These are phyloP conservation scores for Tenodera sinensis DNA, from an alignment of 2,888 invertebrate genomes.

Conservation along the genomic window DNA sequence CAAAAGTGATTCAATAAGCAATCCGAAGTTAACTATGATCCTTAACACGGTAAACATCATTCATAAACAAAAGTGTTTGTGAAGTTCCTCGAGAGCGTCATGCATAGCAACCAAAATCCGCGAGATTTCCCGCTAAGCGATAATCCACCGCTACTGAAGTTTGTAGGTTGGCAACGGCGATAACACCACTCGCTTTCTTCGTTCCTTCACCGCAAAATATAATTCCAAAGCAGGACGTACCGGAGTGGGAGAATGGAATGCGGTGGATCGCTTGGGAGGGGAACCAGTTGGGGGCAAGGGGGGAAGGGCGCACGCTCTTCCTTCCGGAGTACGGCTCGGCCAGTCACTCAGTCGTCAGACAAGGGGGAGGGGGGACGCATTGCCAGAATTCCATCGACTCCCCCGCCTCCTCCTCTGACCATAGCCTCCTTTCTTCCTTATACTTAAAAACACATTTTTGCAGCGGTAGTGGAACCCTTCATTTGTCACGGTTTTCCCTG, in stretches of 20 bases:
- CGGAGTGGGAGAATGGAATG: not conserved
- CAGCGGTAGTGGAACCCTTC: not conserved
- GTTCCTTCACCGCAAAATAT: not conserved
- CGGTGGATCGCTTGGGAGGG: not conserved
- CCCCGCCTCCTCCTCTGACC: not conserved
- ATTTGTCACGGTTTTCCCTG: not conserved
- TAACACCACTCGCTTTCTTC: not conserved
- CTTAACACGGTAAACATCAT: no score
- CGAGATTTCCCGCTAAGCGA: not conserved
- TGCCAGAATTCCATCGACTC: conserved; percentile 3
- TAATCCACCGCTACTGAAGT: not conserved
- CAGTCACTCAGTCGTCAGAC: not conserved
- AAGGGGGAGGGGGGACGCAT: not conserved
- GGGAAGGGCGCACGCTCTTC: not conserved
- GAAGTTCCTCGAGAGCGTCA: no score
- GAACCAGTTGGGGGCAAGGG: not conserved
- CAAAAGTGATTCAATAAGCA: no score
- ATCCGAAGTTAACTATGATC: no score
- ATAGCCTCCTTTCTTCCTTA: not conserved
- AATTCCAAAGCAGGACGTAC: not conserved
- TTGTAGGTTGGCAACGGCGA: not conserved
- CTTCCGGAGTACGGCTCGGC: not conserved
- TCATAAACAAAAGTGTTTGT: no score
- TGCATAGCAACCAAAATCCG: not conserved
- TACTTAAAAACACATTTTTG: not conserved